Base-by-base conservation (phyloP, 1,140 invertebrate genomes). In the Plutomurus gul region DNA sequence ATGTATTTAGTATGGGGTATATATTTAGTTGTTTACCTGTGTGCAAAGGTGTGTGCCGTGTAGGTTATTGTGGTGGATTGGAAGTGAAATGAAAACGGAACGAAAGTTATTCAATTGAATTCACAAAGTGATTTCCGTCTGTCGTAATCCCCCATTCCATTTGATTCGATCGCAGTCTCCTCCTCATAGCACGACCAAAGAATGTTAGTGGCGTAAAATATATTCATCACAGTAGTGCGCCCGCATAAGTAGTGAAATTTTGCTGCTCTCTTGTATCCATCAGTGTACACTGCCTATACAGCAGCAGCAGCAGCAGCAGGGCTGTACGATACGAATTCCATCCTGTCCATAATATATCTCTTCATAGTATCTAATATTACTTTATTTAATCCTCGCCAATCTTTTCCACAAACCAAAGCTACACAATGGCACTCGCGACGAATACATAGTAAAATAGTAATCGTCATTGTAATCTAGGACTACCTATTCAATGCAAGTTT, bases 81-180 rank as follows among this genome's bases (percentile, higher is more conserved):
- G 27, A 30, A 56, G 39, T 13, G 27, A 18, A 36, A 33, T 49
- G 33, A 33, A 75, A 51, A 75, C 73, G 73, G 73, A 75, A 75
- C 73, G 47, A 75, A 75, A 75, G 73, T 40, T 47, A 51, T 75
- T 75, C n/a, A 33, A 39, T 37, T 33, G 16, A 60, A 10, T 60
- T 60, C 27, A 60, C 51, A 49, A 18, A 37, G 73, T 56, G 46
- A 75, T 75, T 75, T 75, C 73, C 73, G 73, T 75, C 73, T 51
- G 27, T 74, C 37, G 37, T 74, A 16, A 60, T 60, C 30, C 51
- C 51, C n/a, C n/a, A n/a, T n/a, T n/a, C n/a, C n/a, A n/a, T n/a
- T n/a, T n/a, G 51, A 27, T 30, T 60, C n/a, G 51, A 33, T 51
- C 25, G n/a, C 47, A 49, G 47, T n/a, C 47, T 22, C 47, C 4